These are phyloP conservation scores for Steinernema feltiae DNA, from an alignment of 1,140 invertebrate species.

Conservation along the genomic window DNA sequence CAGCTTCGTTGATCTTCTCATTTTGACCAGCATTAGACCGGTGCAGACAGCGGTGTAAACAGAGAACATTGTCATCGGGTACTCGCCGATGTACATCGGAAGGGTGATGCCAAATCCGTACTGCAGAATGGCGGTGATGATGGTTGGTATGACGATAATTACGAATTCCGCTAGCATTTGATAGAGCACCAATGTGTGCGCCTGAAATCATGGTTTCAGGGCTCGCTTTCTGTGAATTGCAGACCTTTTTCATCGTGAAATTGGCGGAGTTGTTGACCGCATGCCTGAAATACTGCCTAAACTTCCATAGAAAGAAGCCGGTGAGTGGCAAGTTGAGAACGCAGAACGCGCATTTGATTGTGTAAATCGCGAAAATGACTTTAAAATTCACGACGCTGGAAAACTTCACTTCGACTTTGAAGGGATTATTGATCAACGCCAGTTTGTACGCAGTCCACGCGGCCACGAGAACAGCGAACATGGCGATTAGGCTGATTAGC, in stretches of 20 bases:
- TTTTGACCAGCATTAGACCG: not conserved
- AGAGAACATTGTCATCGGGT: not conserved
- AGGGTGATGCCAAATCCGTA: not conserved
- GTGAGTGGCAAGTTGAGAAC: not conserved
- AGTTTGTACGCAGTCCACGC: too few species aligned
- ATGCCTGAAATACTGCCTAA: not conserved
- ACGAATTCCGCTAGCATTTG: not conserved
- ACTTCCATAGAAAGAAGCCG: not conserved
- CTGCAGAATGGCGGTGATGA: not conserved
- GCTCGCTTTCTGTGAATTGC: not conserved
- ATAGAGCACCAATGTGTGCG: not conserved
- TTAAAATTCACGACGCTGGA: not conserved
- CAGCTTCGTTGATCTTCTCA: too few species aligned
- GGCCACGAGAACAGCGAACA: too few species aligned
- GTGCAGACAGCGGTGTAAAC: not conserved
- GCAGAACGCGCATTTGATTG: not conserved
- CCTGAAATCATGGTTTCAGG: not conserved
- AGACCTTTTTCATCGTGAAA: not conserved
- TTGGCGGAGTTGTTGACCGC: not conserved
- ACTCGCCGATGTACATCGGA: not conserved
- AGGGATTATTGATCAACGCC: too few species aligned
- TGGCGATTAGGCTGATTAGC: too few species aligned
- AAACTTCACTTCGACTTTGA: too few species aligned
- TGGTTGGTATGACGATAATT: not conserved
- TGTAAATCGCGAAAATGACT: not conserved